phyloP scores from a whole-genome alignment of 2,113 vertebrate genomes.

The Boleophthalmus pectinirostris region DNA sequence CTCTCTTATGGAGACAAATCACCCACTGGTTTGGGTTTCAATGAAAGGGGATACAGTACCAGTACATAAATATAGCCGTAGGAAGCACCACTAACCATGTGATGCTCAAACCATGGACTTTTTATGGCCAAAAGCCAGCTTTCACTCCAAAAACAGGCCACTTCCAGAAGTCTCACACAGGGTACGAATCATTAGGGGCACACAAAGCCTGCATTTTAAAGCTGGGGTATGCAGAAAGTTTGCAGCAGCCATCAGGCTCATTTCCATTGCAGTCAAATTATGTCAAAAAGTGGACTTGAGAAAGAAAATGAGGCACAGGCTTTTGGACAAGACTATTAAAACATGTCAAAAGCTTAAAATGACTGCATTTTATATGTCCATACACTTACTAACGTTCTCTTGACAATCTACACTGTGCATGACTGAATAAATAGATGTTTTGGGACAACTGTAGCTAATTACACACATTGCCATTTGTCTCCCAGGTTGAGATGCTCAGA shows the following conservation, averaged over 20 bases:
- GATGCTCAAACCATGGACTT: constrained; percentile 60
- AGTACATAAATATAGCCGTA: constrained; percentile 74
- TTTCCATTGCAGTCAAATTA: constrained; percentile 38
- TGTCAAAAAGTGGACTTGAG: constrained; percentile 23
- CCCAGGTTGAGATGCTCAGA: constrained; percentile 15
- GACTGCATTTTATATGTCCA: background rate
- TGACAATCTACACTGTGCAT: background rate
- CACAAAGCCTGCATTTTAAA: constrained; percentile 27
- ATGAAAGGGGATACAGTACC: constrained; percentile 75
- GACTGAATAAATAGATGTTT: background rate
- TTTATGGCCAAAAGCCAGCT: constrained; percentile 54
- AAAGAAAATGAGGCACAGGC: constrained; percentile 1
- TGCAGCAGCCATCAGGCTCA: constrained; percentile 13
- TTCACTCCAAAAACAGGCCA: constrained; percentile 52
- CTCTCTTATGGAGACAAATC: constrained; percentile 75
- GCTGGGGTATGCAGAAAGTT: constrained; percentile 13
- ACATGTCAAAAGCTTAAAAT: background rate
- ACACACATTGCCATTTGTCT: constrained; percentile 24
- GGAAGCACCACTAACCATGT: constrained; percentile 70
- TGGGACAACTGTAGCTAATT: constrained; percentile 21
- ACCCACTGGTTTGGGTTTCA: constrained; percentile 69
- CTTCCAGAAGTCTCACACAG: constrained; percentile 45
- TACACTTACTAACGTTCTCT: background rate
- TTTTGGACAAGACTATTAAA: background rate
- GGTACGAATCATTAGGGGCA: constrained; percentile 24